Evolutionary conservation across 2,113 vertebrate species (phyloP).

Genomic region (Apodemus speciosus): DNA sequence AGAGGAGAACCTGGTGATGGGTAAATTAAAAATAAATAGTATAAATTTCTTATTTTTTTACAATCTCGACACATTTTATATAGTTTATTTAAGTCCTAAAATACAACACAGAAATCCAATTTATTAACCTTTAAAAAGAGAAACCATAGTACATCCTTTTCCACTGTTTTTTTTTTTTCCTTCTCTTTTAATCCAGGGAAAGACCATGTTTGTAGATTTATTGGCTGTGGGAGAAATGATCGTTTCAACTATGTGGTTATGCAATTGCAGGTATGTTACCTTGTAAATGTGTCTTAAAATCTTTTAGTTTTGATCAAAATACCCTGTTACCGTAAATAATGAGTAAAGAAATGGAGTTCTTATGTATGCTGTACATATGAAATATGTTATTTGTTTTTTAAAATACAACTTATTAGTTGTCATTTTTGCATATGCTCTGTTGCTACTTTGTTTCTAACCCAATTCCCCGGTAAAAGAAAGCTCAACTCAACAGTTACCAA

Average conservation of each 20-base stretch:
- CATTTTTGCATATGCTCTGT: constrained; percentile 7
- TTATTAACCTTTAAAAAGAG: constrained; percentile 45
- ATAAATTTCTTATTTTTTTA: constrained; percentile 23
- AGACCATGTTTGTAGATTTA: constrained; percentile 98
- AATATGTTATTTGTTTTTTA: background rate
- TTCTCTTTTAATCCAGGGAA: constrained; percentile 88
- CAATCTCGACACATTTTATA: background rate
- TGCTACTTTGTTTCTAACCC: no score
- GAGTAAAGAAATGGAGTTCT: constrained; percentile 48
- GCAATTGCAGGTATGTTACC: constrained; percentile 94
- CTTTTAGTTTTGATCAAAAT: constrained; percentile 53
- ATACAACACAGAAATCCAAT: constrained; percentile 50
- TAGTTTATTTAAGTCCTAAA: constrained; percentile 60
- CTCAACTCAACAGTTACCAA: no score
- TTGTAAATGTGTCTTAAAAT: constrained; percentile 55
- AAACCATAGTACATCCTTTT: constrained; percentile 58
- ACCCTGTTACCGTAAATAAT: constrained; percentile 16
- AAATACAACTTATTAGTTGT: background rate
- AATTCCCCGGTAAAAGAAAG: no score
- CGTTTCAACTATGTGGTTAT: constrained; percentile 99
- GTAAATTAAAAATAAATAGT: constrained; percentile 39
- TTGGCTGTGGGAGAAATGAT: constrained; percentile 98
- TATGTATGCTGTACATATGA: constrained; percentile 36
- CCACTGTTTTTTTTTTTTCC: constrained; percentile 60
- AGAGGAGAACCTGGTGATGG: background rate